Conservation (phyloP, 30 jellyfish, hydroid and myxozoan species). For the Phacellophora camtschatica region DNA sequence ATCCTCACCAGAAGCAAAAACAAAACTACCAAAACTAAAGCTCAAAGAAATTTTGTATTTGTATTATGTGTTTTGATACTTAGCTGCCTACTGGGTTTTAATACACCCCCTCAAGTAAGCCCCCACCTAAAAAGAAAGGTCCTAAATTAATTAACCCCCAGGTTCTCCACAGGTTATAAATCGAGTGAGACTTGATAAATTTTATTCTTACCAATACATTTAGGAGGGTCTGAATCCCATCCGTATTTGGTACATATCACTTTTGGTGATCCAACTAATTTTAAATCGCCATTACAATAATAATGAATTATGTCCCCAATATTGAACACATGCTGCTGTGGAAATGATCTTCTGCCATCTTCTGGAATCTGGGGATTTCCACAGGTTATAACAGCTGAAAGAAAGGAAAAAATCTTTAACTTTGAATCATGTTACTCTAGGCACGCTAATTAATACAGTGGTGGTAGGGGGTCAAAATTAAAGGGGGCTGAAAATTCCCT, state of each 20-base stretch:
- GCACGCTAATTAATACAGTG: no score
- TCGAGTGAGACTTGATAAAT: neutral
- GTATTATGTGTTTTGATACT: no score
- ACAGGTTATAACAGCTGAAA: constrained; percentile 18
- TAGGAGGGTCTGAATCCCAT: constrained; percentile 48
- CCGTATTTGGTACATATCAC: constrained; percentile 21
- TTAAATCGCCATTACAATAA: constrained; percentile 25
- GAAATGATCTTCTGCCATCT: constrained; percentile 51
- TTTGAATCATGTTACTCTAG: no score
- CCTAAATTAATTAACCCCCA: neutral
- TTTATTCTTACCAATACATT: constrained; percentile 31
- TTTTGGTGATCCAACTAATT: constrained; percentile 30
- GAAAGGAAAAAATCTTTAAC: neutral
- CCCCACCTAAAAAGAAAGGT: neutral
- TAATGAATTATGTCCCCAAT: constrained; percentile 18
- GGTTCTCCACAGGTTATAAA: neutral
- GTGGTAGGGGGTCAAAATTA: no score
- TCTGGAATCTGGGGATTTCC: constrained; percentile 38
- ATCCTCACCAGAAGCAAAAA: no score
- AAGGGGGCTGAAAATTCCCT: no score
- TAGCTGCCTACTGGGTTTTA: no score
- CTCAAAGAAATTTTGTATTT: no score
- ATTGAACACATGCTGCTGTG: constrained; percentile 18
- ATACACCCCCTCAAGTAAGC: no score
- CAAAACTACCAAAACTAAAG: no score